Percentiles rank a stretch among this genome's conserved stretches.
phyloP scores from a whole-genome alignment of 2,888 invertebrate species.

The Lochmaea crataegi region DNA sequence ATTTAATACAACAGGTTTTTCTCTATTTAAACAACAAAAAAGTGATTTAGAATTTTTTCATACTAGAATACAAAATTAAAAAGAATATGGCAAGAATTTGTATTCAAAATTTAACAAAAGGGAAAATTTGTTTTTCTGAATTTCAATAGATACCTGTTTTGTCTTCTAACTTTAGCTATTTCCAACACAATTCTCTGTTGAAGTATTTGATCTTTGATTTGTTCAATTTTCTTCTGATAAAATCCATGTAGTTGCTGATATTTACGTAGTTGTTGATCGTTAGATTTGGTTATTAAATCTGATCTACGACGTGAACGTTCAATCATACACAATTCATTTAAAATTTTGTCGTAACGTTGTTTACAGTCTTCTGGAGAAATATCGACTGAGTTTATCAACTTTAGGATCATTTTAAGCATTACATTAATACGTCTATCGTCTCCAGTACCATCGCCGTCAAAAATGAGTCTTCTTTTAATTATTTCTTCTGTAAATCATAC shows the following conservation, averaged over 20 bases:
- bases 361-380: conserved; percentile 77
- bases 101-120: too few species aligned
- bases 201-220: conserved; percentile 84
- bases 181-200: conserved; percentile 83
- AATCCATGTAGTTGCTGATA: conserved; percentile 82
- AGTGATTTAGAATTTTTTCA: too few species aligned
- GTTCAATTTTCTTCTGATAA: conserved; percentile 82
- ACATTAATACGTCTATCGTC: conserved; percentile 92
- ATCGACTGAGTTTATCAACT: conserved; percentile 79
- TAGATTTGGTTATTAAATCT: conserved; percentile 82
- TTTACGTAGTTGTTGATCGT: conserved; percentile 77
- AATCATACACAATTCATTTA: conserved; percentile 86
- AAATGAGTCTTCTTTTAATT: conserved; percentile 87
- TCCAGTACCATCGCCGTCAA: conserved; percentile 97
- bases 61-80: too few species aligned
- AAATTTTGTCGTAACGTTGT: conserved; percentile 80
- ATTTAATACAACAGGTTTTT: too few species aligned
- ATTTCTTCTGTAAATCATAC: conserved; percentile 82
- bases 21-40: too few species aligned
- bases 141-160: conserved; percentile 71
- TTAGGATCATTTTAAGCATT: conserved; percentile 84
- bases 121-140: too few species aligned
- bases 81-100: too few species aligned
- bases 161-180: conserved; percentile 86
- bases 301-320: conserved; percentile 90